Conservation (phyloP, 2,113 vertebrate genomes). For the Perca schrenkii region DNA sequence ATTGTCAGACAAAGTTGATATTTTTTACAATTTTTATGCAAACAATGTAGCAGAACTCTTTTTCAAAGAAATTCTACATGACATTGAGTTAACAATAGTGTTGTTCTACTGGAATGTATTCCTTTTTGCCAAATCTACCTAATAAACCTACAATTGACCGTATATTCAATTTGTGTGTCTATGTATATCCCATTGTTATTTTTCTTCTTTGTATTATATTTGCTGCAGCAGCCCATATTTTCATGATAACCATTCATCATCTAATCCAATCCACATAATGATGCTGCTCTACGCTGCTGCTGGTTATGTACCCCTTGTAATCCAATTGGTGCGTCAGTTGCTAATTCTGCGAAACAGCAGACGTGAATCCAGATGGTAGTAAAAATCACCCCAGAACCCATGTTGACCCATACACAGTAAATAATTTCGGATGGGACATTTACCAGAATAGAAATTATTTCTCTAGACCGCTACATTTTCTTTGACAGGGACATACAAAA, state of each 20-base stretch:
- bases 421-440: conserved; percentile 14
- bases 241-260: conserved; percentile 48
- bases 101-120: not conserved
- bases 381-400: conserved; percentile 29
- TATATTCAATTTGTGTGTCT: not conserved
- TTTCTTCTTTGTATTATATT: conserved; percentile 8
- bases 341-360: conserved; percentile 65
- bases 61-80: not conserved
- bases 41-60: not conserved
- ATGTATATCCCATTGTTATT: not conserved
- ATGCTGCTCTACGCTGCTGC: conserved; percentile 46
- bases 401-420: conserved; percentile 5
- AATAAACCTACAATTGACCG: not conserved
- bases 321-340: conserved; percentile 62
- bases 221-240: conserved; percentile 14
- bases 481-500: not conserved
- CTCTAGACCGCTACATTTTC: not conserved
- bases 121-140: not conserved
- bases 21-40: not conserved
- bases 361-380: conserved; percentile 67
- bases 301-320: conserved; percentile 52
- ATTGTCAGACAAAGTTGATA: not conserved
- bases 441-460: not conserved
- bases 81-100: not conserved
- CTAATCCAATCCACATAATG: conserved; percentile 50